Evolutionary conservation across 2,888 invertebrate species (phyloP), one percentile per base, ranked within the genome.

Genomic region (Blera fallax): DNA sequence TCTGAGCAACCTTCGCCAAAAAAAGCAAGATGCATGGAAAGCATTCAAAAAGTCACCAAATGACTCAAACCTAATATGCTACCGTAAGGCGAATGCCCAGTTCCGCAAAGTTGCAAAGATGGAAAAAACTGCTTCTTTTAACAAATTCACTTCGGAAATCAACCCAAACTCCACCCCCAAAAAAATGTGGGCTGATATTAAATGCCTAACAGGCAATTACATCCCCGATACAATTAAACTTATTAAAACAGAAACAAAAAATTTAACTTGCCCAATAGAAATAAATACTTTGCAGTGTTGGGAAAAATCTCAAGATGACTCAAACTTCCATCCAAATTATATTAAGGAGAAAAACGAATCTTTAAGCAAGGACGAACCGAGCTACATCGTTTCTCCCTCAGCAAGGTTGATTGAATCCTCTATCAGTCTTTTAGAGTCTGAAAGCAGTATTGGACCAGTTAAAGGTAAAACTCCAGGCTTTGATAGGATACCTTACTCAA

Each of bases 71-170:
- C 21, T 65, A 50, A 50, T 65, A 5, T 3, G 1, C 6, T 65
- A 50, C 11, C 65, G 50, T 3, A 65, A 65, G 2, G 65, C 54
- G 0, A 52, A 67, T 67, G 67, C 67, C 5, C 16, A 40, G 27
- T 67, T 67, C 8, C 24, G 4, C 4, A 24, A 24, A 24, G 24
- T n/a, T n/a, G n/a, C n/a, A n/a, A n/a, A n/a, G n/a, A 24, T 24
- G 8, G 62, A 21, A 37, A 67, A 10, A 37, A 8, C 11, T 18
- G 3, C 52, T 27, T 52, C 14, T 24, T 54, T 24, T 6, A 32
- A 24, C 16, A 10, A 27, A 67, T 54, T 52, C 18, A 40, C 40
- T 11, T 11, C 2, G 8, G 62, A 27, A 43, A 62, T 43, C 4
- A 62, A 62, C 40, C 62, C 8, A 10, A 62, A 62, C 4, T 62